A percentile compares a stretch with the other conserved stretches of the same genome.
Evolutionary conservation across 2,797 vertebrate genomes (phyloP).

Genomic region (Gobio occitaniae): DNA sequence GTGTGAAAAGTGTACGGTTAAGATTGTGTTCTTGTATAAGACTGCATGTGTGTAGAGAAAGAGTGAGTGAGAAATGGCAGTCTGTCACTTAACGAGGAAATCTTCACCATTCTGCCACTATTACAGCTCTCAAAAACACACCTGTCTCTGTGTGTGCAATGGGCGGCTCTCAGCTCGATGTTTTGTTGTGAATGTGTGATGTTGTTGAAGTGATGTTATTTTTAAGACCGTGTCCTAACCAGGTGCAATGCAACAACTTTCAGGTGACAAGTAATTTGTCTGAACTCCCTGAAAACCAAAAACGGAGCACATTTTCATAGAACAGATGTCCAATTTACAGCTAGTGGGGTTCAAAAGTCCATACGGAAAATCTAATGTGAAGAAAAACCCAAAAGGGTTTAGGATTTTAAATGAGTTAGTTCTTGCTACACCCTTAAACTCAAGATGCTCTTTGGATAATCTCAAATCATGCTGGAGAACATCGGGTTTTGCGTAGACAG

Average conservation of each 20-base stretch:
- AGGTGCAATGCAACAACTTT: conserved; percentile 8
- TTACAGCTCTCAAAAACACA: conserved; percentile 14
- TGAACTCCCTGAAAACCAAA: not conserved
- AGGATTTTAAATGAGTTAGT: not conserved
- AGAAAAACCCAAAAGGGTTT: not conserved
- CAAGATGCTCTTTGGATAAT: not conserved
- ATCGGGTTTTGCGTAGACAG: not conserved
- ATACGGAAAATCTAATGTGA: not conserved
- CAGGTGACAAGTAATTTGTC: not conserved
- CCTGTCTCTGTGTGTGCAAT: conserved; percentile 20
- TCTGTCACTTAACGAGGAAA: conserved; percentile 27
- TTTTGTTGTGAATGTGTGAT: conserved; percentile 35
- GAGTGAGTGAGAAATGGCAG: not conserved
- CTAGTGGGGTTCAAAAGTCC: not conserved
- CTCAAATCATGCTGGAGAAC: not conserved
- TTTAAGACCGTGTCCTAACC: conserved; percentile 27
- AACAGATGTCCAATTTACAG: not conserved
- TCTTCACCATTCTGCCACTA: conserved; percentile 39
- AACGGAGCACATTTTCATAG: not conserved
- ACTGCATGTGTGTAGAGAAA: conserved; percentile 27
- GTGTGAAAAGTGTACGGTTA: conserved; percentile 9
- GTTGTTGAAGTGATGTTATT: not conserved
- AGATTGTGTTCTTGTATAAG: conserved; percentile 45
- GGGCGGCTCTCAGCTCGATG: conserved; percentile 5
- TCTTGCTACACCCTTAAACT: not conserved